Percentiles rank a stretch among this genome's conserved stretches.
Conservation (phyloP, 2,797 vertebrate genomes). For the Pyrocephalus nanus region DNA sequence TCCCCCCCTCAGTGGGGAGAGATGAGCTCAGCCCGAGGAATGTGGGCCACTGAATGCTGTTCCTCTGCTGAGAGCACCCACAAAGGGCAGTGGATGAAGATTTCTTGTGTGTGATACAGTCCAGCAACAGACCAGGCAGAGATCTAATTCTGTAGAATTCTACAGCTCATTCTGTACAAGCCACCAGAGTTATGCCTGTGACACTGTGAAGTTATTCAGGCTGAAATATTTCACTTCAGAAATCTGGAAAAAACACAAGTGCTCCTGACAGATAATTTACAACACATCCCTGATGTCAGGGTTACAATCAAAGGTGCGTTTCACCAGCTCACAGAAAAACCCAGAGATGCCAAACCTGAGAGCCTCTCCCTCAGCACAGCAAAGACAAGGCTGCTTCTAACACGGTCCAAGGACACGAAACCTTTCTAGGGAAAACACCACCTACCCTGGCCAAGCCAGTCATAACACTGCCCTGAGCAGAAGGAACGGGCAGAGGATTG, state of each 20-base stretch:
- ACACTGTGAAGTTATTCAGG: background rate
- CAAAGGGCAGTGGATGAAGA: background rate
- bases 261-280: background rate
- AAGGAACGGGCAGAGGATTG: fast-evolving
- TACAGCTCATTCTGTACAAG: background rate
- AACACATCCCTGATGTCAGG: background rate
- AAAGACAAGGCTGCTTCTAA: background rate
- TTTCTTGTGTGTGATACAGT: background rate
- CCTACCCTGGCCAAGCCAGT: background rate
- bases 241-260: background rate
- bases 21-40: background rate
- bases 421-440: background rate
- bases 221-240: background rate
- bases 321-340: background rate
- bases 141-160: background rate
- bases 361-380: background rate
- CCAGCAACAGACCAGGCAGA: background rate
- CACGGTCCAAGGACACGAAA: background rate
- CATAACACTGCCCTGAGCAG: fast-evolving
- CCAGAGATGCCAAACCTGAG: background rate
- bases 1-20: background rate
- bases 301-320: background rate
- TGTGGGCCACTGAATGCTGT: background rate
- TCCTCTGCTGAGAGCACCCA: background rate
- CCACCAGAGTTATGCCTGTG: background rate